Evolutionary conservation across 30 jellyfish, hydroid and myxozoan species (phyloP).

Genomic region (Turritopsis rubra): DNA sequence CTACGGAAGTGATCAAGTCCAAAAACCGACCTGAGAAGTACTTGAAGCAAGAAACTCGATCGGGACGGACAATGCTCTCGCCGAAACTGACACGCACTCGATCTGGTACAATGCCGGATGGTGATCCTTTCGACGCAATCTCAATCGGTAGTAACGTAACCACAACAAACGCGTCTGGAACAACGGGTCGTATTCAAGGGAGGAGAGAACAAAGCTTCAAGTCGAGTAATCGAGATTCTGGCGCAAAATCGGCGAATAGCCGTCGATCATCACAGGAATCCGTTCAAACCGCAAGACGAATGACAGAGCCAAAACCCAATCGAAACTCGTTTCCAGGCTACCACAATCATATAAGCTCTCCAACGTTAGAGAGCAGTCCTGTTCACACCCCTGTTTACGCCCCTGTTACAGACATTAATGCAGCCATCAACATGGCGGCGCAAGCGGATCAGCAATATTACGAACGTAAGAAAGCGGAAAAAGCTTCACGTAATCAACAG

Average conservation of each 20-base stretch:
- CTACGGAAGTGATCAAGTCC: neutral
- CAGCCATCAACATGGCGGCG: slow-evolving; percentile 17
- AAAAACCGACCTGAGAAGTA: slow-evolving; percentile 3
- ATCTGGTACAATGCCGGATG: neutral
- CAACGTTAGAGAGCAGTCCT: neutral
- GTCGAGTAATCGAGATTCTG: neutral
- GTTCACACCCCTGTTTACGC: neutral
- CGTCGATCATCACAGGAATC: slow-evolving; percentile 23
- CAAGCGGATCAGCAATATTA: slow-evolving; percentile 12
- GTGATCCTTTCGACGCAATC: neutral
- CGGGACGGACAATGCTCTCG: slow-evolving; percentile 10
- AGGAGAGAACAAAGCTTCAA: slow-evolving; percentile 1
- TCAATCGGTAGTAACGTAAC: slow-evolving; percentile 3
- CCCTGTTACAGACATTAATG: slow-evolving; percentile 9
- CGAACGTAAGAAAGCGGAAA: neutral
- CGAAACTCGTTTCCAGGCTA: slow-evolving; percentile 1
- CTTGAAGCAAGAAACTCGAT: neutral
- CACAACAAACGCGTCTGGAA: neutral
- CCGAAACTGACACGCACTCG: slow-evolving; percentile 16
- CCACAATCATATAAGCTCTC: neutral
- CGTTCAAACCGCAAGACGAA: neutral
- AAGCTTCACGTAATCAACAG: neutral
- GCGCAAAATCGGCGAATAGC: neutral
- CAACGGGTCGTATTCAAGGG: slow-evolving; percentile 18
- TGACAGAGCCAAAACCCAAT: neutral